Base-by-base conservation (phyloP, 2,113 vertebrate species). In the Anoplopoma fimbria region DNA sequence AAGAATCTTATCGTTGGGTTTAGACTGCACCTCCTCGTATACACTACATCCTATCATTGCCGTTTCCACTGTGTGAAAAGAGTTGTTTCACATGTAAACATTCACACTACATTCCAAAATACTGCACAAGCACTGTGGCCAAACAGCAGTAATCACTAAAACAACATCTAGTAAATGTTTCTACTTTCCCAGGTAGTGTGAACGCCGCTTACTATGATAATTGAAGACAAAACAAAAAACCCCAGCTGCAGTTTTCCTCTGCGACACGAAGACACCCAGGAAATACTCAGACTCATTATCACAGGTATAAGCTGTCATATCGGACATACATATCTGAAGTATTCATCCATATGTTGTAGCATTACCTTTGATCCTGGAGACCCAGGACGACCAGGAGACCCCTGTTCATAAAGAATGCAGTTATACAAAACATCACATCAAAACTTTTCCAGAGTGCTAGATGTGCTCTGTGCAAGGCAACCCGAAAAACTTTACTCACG, bases 311-410 rank as follows among this genome's bases (percentile, higher is more conserved):
- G 5, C 25, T 42, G 36, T 84, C 6, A 49, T 31, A 79, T 13
- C 27, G 1, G 0, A 70, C 9, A 62, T 15, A 49, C 36, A 69
- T 8, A 33, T 0, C 6, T 4, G n/a, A 47, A 57, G 0, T 75
- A 40, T 69, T 53, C 45, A 51, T 51, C 67, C 19, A 64, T 62
- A 60, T 38, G 68, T 1, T 27, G 17, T 13, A 38, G 61, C 14
- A 31, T 70, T 90, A 93, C 93, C 93, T 93, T 94, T 4, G 74
- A 38, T 68, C 93, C 93, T 27, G 45, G 27, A 68, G 47, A 6
- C 29, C 94, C 94, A 47, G 9, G 6, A 4, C 0, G 69, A 25
- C 93, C 94, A 17, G 23, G 23, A 42, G 12, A 0, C 4, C 92
- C 93, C 86, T 92, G 77, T 86, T 81, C 6, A 85, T 23, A 70